Percentiles rank a stretch among this genome's conserved stretches.
Evolutionary conservation across 92 coral and sea anemone species (phyloP).

Genomic region (Parazoanthus darwini): DNA sequence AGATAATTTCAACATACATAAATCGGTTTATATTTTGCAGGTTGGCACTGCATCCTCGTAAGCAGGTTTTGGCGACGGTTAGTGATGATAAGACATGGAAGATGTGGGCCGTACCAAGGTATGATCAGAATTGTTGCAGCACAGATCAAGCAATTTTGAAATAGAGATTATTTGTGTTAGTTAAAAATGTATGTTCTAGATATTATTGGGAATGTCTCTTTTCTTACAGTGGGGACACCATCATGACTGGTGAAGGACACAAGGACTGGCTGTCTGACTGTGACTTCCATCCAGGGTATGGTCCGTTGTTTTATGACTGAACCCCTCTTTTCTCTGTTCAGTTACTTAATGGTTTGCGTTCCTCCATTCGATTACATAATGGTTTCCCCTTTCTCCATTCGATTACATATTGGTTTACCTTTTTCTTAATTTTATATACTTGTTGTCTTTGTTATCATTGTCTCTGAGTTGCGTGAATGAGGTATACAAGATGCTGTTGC

Average conservation of each 20-base stretch:
- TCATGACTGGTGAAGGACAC: constrained; percentile 99
- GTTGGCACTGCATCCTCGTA: constrained; percentile 96
- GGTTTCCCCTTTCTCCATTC: neutral
- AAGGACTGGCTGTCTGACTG: constrained; percentile 98
- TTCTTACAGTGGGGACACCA: constrained; percentile 84
- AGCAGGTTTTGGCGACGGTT: constrained; percentile 90
- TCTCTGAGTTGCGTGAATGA: neutral
- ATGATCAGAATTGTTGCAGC: neutral
- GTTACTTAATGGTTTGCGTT: too few species aligned
- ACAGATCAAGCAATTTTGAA: neutral
- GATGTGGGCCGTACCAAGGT: constrained; percentile 99
- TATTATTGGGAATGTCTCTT: neutral
- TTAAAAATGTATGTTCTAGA: neutral
- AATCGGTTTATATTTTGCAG: constrained; percentile 43
- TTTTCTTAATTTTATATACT: too few species aligned
- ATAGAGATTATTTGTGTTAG: neutral
- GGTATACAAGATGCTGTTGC: neutral
- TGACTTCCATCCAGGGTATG: constrained; percentile 97
- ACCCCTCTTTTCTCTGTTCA: neutral
- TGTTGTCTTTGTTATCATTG: neutral
- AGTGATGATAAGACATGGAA: constrained; percentile 98
- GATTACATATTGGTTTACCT: too few species aligned
- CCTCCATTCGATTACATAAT: neutral
- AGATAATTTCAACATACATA: neutral
- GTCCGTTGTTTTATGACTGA: neutral